Evolutionary conservation across 2,113 vertebrate species (phyloP).

Genomic region (Seriola rivoliana): DNA sequence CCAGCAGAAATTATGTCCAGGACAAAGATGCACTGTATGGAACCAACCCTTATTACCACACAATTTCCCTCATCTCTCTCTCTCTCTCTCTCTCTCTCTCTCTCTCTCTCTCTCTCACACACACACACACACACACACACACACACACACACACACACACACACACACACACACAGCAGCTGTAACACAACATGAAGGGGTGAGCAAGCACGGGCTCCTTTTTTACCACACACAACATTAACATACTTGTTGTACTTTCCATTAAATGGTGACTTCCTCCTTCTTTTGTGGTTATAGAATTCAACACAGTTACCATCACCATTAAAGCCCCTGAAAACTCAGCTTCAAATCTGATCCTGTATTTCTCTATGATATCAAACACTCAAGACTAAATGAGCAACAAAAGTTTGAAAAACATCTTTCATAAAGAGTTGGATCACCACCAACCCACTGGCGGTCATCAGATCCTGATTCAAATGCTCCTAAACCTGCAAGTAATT

Average conservation of each 20-base stretch:
- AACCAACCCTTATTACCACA: constrained; percentile 42
- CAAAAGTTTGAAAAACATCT: neutral
- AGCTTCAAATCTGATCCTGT: neutral
- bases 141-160: constrained; percentile 3
- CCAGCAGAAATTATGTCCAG: constrained; percentile 67
- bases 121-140: no score
- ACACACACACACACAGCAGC: constrained; percentile 1
- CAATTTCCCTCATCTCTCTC: constrained; percentile 29
- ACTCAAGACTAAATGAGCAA: neutral
- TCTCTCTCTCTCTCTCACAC: no score
- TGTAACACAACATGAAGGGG: neutral
- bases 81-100: neutral
- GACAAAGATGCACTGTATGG: constrained; percentile 57
- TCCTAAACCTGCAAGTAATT: neutral
- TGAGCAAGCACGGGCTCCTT: constrained; percentile 1
- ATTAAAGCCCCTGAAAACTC: neutral
- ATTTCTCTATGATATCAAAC: neutral
- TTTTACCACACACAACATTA: constrained; percentile 2
- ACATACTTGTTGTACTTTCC: neutral
- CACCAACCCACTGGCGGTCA: neutral
- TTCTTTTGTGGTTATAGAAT: neutral
- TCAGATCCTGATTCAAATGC: neutral
- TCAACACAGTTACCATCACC: neutral
- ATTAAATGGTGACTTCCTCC: neutral
- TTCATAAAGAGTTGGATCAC: neutral